Evolutionary conservation across 2,888 invertebrate species (phyloP), one percentile per base, ranked within the genome.

Genomic region (Catocala nupta): DNA sequence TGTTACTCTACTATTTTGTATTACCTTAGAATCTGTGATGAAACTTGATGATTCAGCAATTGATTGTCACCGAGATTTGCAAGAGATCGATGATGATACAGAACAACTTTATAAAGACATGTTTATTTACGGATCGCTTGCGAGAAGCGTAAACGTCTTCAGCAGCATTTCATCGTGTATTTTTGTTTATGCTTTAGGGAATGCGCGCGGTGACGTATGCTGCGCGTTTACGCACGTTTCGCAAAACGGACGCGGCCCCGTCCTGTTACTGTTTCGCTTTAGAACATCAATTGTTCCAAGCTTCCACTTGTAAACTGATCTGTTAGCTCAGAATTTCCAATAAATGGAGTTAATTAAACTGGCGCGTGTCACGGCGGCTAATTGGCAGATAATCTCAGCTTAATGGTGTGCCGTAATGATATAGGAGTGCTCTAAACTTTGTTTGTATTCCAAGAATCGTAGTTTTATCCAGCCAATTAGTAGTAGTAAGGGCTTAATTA

Each of bases 101-200:
- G 44, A 53, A 63, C 59, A 52, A 54, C 54, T 51, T 48, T 49
- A 47, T 48, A 34, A 63, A 63, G 42, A 45, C 33, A 9, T 76
- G 76, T 72, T 74, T 77, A 70, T 69, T 76, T 73, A 76, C 33
- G n/a, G 65, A 65, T 59, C 59, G 66, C 63, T 74, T 66, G 64
- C 59, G 58, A 59, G 77, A 72, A 72, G 25, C 63, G 57, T 57
- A 62, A 64, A 61, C 65, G 47, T 60, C 63, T 71, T 70, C 59
- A 58, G 77, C 61, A 73, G 50, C 69, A 54, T 70, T 76, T 75
- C 75, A 70, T 75, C 68, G 82, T 82, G 77, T 88, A 89, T 87
- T 89, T 89, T 83, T 88, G 90, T 90, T 90, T 87, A 85, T 74
- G 65, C 70, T 73, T 63, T 66, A 71, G 79, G 82, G 86, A 85